These are phyloP conservation scores for Prionailurus bengalensis DNA, from an alignment of 2,113 vertebrate genomes.

Conservation along the genomic window DNA sequence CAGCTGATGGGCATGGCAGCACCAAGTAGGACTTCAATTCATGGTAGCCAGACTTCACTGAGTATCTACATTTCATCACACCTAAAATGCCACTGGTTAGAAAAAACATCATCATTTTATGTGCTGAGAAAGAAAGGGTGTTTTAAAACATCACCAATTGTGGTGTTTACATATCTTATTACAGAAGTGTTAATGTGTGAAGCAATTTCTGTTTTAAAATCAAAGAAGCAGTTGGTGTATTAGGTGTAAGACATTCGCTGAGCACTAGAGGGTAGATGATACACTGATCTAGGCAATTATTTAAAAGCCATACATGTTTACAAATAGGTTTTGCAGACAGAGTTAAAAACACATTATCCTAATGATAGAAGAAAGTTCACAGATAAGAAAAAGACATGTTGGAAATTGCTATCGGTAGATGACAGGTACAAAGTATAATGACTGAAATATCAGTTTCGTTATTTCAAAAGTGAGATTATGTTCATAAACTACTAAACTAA, in stretches of 20 bases:
- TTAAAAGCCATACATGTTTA: not conserved
- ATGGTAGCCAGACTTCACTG: not conserved
- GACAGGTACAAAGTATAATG: not conserved
- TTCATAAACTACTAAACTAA: not conserved
- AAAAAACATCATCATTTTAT: not conserved
- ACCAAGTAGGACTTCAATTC: not conserved
- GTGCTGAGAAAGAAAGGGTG: not conserved
- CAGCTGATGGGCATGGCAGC: not conserved
- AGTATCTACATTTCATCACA: not conserved
- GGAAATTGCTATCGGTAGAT: not conserved
- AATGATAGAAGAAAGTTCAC: not conserved
- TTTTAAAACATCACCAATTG: not conserved
- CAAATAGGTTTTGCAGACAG: not conserved
- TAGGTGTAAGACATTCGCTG: not conserved
- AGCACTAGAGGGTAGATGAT: not conserved
- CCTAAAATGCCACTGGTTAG: not conserved
- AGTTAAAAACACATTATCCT: not conserved
- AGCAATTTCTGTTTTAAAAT: not conserved
- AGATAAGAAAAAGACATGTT: not conserved
- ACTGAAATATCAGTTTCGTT: not conserved
- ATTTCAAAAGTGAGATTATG: conserved; percentile 34
- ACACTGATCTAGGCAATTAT: not conserved
- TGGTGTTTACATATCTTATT: not conserved
- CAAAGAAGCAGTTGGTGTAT: not conserved
- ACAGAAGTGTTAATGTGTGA: not conserved